Base-by-base conservation (phyloP, 2,113 vertebrate genomes). In the Leuciscus idus region DNA sequence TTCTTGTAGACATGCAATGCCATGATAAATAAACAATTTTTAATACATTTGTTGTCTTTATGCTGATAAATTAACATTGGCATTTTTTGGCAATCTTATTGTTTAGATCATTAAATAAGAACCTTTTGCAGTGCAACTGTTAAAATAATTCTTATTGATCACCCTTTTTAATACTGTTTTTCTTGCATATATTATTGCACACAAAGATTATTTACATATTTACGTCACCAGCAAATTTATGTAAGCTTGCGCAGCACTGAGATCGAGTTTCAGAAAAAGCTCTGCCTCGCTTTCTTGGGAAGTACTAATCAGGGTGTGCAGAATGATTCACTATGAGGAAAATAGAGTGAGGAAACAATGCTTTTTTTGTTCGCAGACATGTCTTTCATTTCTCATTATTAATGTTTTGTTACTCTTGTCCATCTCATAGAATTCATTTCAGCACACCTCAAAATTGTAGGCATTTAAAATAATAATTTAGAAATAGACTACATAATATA, bases 231-330 rank as follows among this genome's bases (percentile, higher is more conserved):
- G 77, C 6, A 50, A 21, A 23, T 83, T 79, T 68, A 62, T 64
- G 70, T 68, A 36, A 88, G 23, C 52, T 30, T 30, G 23, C 21
- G 19, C 15, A 33, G 28, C 21, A 21, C 59, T 23, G 28, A 61
- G 50, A 50, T 52, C 30, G 48, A 33, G 70, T 80, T 70, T 72
- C 64, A 62, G 75, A 48, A 70, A 82, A 88, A 88, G 48, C 70
- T 43, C 43, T 59, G 57, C 46, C 30, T 66, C 59, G 1, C 15
- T 85, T 88, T 88, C 87, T 82, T 82, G 17, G 59, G 87, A 82
- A 87, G 9, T 11, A 33, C n/a, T 88, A 80, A 85, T 88, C 50
- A 59, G 8, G 13, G 19, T 87, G 52, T 39, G 4, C 50, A 39
- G 36, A 76, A 28, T 77, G 57, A 80, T 36, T 21, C 28, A 46